Base-by-base conservation (phyloP, 2,797 vertebrate genomes). In the Pelochelys cantorii region DNA sequence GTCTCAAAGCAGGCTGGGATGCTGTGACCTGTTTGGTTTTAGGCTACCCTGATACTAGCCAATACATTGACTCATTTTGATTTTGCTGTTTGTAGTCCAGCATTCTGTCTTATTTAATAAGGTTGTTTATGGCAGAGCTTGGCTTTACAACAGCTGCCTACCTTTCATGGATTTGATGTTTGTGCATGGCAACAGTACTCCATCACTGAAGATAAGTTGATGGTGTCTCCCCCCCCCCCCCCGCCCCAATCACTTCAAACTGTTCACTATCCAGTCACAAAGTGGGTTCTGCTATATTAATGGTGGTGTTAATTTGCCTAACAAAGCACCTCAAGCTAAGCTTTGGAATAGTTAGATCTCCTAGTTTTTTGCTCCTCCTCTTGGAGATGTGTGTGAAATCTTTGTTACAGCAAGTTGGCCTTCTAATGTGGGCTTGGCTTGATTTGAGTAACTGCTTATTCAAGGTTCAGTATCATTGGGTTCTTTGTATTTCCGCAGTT, bases 401-500 rank as follows among this genome's bases (percentile, higher is more conserved):
- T 48, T 75, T 29, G 74, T 48, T 75, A 27, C 13, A 88, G 59
- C 1, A 27, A 56, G 52, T 48, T 86, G 86, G 18, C 48, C 8
- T 81, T 91, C 78, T 37, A 29, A 60, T 52, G 17, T 0, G 0
- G 1, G 1, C 13, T 81, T 25, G 13, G 4, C 81, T 75, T 27
- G 5, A 27, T 48, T 71, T 56, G 29, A 23, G 9, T 75, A 12
- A 20, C 65, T 65, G 2, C 0, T 31, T 27, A 82, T 27, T 22
- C 2, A 0, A 0, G 15, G 54, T 0, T 0, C 42, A 85, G 59
- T 53, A 6, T 0, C 1, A 2, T 29, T 14, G 42, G 81, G 59
- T 48, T 23, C 14, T 59, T 3, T 0, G 0, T 42, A 34, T 68
- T 1, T 0, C 0, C 56, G 27, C 71, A 20, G 74, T 71, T 85